Percentiles rank a stretch among this genome's conserved stretches.
phyloP scores from a whole-genome alignment of 1,140 invertebrate genomes.

The Dreissena polymorpha region DNA sequence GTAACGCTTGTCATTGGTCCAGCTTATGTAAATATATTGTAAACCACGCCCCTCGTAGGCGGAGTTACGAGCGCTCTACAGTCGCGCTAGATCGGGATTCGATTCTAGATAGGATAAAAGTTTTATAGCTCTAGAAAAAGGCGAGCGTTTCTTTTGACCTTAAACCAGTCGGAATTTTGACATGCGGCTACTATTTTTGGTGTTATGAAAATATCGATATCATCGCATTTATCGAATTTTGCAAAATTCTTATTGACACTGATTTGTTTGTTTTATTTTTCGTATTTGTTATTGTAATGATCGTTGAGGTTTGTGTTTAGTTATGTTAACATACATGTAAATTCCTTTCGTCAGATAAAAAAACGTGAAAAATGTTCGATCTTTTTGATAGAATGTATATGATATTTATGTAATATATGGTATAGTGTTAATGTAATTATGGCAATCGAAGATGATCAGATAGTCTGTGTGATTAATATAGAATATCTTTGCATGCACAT shows the following conservation, averaged over 20 bases:
- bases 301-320: not conserved
- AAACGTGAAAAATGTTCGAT: too few relatives aligned
- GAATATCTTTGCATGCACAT: too few relatives aligned
- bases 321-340: too few relatives aligned
- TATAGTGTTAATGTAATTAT: too few relatives aligned
- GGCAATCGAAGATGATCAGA: too few relatives aligned
- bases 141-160: slow-evolving; percentile 25
- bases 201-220: not conserved
- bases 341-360: too few relatives aligned
- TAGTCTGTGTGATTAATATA: too few relatives aligned
- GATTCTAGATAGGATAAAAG: slow-evolving; percentile 10
- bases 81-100: not conserved
- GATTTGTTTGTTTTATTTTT: slow-evolving; percentile 1
- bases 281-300: not conserved
- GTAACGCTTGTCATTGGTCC: slow-evolving; percentile 11
- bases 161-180: slow-evolving; percentile 18
- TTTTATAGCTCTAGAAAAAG: slow-evolving; percentile 21
- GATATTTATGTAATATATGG: too few relatives aligned
- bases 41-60: slow-evolving; percentile 37
- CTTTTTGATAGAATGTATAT: too few relatives aligned
- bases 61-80: slow-evolving; percentile 28
- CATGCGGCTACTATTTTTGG: not conserved
- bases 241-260: not conserved
- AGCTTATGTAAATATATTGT: slow-evolving; percentile 42
- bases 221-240: not conserved